phyloP scores from a whole-genome alignment of 2,113 vertebrate genomes.

The Mellivora capensis region DNA sequence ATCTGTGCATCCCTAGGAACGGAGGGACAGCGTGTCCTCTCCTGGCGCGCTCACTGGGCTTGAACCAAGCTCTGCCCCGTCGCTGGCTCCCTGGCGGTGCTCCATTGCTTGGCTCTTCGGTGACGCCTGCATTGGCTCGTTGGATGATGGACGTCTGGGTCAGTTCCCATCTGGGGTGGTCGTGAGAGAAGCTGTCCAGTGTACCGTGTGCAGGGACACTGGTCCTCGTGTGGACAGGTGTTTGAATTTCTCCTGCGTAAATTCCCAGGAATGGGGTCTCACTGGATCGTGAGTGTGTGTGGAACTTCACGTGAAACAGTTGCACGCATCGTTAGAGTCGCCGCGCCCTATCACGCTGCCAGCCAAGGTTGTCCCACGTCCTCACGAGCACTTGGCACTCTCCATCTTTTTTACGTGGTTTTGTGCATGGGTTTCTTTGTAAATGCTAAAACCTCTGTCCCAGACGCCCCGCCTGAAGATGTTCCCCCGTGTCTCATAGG shows the following conservation, averaged over 20 bases:
- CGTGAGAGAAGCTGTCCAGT: neutral
- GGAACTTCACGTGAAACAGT: fast-evolving
- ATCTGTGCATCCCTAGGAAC: neutral
- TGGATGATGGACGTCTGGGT: too few species aligned
- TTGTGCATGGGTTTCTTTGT: neutral
- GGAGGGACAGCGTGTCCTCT: neutral
- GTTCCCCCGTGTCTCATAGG: fast-evolving
- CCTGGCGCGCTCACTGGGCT: neutral
- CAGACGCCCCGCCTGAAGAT: too few species aligned
- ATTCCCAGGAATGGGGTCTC: neutral
- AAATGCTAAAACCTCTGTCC: neutral
- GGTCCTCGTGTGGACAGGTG: fast-evolving
- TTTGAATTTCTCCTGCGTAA: neutral
- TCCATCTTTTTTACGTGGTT: neutral
- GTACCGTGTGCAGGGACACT: too few species aligned
- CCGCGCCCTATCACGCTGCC: fast-evolving
- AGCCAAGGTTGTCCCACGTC: fast-evolving
- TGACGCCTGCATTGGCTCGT: fast-evolving
- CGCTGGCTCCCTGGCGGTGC: neutral
- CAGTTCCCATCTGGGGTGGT: fast-evolving
- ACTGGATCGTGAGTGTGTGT: fast-evolving
- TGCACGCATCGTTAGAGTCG: too few species aligned
- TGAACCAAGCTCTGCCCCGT: neutral
- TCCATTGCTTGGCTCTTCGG: too few species aligned
- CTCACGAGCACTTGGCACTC: too few species aligned